Evolutionary conservation across 2,888 invertebrate species (phyloP), one percentile per base, ranked within the genome.

Genomic region (Parochlus steinenii): DNA sequence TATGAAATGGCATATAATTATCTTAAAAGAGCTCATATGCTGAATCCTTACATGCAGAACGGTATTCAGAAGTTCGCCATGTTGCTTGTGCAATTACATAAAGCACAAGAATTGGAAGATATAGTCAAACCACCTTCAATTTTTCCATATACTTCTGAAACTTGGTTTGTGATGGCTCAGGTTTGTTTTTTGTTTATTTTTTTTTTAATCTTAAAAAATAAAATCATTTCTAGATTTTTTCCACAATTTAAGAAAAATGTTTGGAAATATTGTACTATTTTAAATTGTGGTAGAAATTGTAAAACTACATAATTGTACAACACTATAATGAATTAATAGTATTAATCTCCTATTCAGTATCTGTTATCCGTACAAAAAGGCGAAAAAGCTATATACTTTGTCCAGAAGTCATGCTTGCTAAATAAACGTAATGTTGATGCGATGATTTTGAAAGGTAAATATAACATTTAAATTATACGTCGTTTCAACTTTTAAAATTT

Each of bases 81-180:
- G 11, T 62, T 74, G 19, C 58, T 72, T 32, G 64, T 64, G 31
- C 64, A 65, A 46, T 69, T 69, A 42, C 68, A 69, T 40, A 64
- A 67, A 42, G 49, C 63, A 5, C 57, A 63, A 33, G 75, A 76
- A 36, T 54, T 75, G 37, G 75, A 76, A 50, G 67, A 66, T 47
- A 54, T 76, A n/a, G 63, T 63, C 31, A 54, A 56, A 5, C 53
- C 60, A 23, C 50, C 57, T 10, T 44, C 50, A 3, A 47, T 46
- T 6, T 20, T 15, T 15, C 44, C 52, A 3, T 63, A 63, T 34
- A 62, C 64, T 3, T 64, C 74, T 4, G 77, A 79, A 48, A 71
- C 78, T 38, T 85, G 82, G 73, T 69, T 81, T 34, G 74, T 77
- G 1, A 64, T 79, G 53, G 81, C 79, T 2, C 80, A 80, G 54